Evolutionary conservation across 2,113 vertebrate species (phyloP).

Genomic region (Forbesichthys agassizii): DNA sequence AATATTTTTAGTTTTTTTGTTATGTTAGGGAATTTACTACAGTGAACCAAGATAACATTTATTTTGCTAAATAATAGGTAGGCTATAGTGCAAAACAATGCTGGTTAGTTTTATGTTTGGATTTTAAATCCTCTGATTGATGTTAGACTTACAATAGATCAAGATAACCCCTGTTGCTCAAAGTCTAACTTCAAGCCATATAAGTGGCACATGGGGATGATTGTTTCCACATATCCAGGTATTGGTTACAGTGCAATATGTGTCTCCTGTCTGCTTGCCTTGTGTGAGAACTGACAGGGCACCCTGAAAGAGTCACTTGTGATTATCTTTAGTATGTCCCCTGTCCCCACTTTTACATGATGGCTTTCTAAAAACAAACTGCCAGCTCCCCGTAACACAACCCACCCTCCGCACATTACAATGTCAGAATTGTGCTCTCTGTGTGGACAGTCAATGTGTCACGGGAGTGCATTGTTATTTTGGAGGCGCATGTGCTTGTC

Average conservation of each 20-base stretch:
- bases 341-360: constrained; percentile 28
- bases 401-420: constrained; percentile 61
- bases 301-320: constrained; percentile 42
- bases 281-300: constrained; percentile 22
- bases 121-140: background rate
- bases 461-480: constrained; percentile 81
- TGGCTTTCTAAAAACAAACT: constrained; percentile 16
- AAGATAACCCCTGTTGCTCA: no score
- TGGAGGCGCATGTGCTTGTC: constrained; percentile 83
- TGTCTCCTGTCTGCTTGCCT: constrained; percentile 21
- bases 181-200: constrained; percentile 10
- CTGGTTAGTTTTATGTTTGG: constrained; percentile 26
- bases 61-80: no score
- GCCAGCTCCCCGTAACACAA: constrained; percentile 62
- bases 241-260: constrained; percentile 38
- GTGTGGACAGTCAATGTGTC: constrained; percentile 47
- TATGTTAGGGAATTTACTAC: no score
- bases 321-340: constrained; percentile 46
- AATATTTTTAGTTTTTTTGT: no score
- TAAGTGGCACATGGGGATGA: constrained; percentile 20
- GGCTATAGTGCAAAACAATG: no score
- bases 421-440: constrained; percentile 60
- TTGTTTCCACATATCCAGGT: constrained; percentile 24
- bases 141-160: no score
- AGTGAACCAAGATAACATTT: no score